Percentiles rank a stretch among this genome's conserved stretches.
These are phyloP conservation scores for Rhinichthys klamathensis DNA, from an alignment of 2,113 vertebrate species.

Conservation along the genomic window DNA sequence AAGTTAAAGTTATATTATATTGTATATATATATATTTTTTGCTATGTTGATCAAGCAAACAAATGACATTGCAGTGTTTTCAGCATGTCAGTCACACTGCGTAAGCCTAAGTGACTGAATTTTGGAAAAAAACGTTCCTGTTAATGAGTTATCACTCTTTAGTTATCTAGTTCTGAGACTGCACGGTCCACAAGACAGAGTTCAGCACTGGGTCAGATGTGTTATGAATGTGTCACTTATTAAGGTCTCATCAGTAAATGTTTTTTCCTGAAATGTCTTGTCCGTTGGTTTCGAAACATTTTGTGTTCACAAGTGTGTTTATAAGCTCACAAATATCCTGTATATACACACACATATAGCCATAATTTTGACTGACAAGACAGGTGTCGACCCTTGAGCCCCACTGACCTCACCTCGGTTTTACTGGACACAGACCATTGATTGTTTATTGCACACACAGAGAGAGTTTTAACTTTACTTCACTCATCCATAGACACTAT, in stretches of 20 bases:
- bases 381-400: slow-evolving; percentile 67
- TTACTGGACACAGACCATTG: slow-evolving; percentile 67
- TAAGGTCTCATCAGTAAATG: background rate
- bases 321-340: background rate
- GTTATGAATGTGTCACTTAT: slow-evolving; percentile 8
- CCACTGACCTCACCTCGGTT: slow-evolving; percentile 61
- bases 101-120: background rate
- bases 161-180: slow-evolving; percentile 64
- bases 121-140: slow-evolving; percentile 47
- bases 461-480: slow-evolving; percentile 45
- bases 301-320: background rate
- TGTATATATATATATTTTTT: background rate
- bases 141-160: slow-evolving; percentile 70
- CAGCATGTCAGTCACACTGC: background rate
- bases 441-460: slow-evolving; percentile 19
- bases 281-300: background rate
- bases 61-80: background rate
- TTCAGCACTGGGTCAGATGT: background rate
- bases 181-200: background rate
- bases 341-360: background rate
- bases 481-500: slow-evolving; percentile 70
- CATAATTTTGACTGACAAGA: slow-evolving; percentile 59
- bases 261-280: slow-evolving; percentile 7
- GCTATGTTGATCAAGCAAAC: background rate
- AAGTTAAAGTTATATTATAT: too few species aligned